Conservation (phyloP, 2,888 invertebrate genomes). For the Willowsia nigromaculata region DNA sequence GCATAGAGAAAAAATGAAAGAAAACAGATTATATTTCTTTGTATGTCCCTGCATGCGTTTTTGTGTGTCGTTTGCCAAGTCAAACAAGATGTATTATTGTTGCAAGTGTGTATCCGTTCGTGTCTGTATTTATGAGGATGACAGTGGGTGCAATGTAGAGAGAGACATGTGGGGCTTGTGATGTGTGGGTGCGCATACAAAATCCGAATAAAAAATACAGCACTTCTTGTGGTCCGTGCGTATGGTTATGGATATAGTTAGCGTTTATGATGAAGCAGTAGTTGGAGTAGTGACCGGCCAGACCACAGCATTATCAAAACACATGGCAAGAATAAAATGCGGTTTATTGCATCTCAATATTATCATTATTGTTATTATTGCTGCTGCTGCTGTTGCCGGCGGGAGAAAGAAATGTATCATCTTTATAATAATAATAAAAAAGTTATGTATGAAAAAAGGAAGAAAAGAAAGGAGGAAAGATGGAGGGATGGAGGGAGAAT, state of each 20-base stretch:
- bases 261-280: background rate
- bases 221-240: slow-evolving; percentile 11
- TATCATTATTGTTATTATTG: slow-evolving; percentile 53
- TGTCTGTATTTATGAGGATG: background rate
- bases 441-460: background rate
- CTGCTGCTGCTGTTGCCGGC: slow-evolving; percentile 22
- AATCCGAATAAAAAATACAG: slow-evolving; percentile 18
- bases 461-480: background rate
- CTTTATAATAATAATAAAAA: background rate
- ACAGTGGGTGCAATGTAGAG: background rate
- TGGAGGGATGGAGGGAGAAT: background rate
- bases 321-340: slow-evolving; percentile 62
- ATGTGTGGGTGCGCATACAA: slow-evolving; percentile 4
- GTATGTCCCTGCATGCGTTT: background rate
- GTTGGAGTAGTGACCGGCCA: background rate
- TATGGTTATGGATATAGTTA: slow-evolving; percentile 20
- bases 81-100: slow-evolving; percentile 3
- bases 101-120: background rate
- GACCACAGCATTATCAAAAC: slow-evolving; percentile 25
- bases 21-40: background rate
- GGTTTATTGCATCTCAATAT: slow-evolving; percentile 69
- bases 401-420: slow-evolving; percentile 55
- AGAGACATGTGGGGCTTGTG: background rate
- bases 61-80: background rate
- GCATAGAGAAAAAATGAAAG: background rate